Conservation (phyloP, 2,888 invertebrate genomes). For the Dione vanillae region DNA sequence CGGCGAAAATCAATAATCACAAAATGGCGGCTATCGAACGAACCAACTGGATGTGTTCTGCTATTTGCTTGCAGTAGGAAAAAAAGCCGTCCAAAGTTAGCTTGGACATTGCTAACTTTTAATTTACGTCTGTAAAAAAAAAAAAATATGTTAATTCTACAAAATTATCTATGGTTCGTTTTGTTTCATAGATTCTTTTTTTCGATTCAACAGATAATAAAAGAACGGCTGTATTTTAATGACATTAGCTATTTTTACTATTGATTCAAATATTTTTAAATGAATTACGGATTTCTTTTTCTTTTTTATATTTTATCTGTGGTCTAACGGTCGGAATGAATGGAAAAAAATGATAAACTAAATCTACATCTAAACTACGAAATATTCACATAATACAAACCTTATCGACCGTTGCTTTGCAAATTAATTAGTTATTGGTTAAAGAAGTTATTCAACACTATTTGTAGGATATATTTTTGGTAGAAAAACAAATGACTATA, state of each 20-base stretch:
- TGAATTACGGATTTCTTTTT: not conserved
- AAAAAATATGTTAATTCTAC: slow-evolving; percentile 58
- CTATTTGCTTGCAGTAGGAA: slow-evolving; percentile 84
- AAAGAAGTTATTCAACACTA: slow-evolving; percentile 59
- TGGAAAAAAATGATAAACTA: slow-evolving; percentile 38
- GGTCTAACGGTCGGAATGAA: slow-evolving; percentile 38
- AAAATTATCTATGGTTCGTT: slow-evolving; percentile 47
- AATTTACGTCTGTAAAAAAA: slow-evolving; percentile 75
- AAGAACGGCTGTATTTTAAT: slow-evolving; percentile 46
- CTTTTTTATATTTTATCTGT: slow-evolving; percentile 5
- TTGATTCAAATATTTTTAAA: not conserved
- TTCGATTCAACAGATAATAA: slow-evolving; percentile 34
- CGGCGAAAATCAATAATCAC: slow-evolving; percentile 58
- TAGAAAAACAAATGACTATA: slow-evolving; percentile 75
- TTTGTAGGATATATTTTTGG: slow-evolving; percentile 79
- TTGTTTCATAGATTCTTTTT: slow-evolving; percentile 32
- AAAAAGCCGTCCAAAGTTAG: slow-evolving; percentile 82
- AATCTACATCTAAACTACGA: slow-evolving; percentile 16
- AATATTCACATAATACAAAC: slow-evolving; percentile 26
- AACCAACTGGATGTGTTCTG: slow-evolving; percentile 84
- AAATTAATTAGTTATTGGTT: slow-evolving; percentile 9
- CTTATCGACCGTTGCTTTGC: slow-evolving; percentile 27
- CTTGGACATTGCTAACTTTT: slow-evolving; percentile 77
- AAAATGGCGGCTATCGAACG: slow-evolving; percentile 71
- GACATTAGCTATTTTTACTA: not conserved